A percentile compares a stretch with the other conserved stretches of the same genome.
Conservation (phyloP, 2,797 vertebrate genomes). For the Bradypus variegatus region DNA sequence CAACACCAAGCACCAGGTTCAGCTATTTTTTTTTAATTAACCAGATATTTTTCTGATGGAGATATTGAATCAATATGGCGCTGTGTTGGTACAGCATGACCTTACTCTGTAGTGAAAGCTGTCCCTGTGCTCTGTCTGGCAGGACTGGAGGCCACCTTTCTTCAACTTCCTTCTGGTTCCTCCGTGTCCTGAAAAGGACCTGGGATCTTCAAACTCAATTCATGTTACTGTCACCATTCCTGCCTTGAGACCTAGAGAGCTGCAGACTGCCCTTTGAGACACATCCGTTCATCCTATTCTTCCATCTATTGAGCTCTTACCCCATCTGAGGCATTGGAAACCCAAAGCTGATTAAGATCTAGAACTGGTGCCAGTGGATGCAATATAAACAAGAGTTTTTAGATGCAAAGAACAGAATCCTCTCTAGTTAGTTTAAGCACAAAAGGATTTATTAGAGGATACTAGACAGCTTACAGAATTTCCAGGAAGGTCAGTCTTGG, state of each 20-base stretch:
- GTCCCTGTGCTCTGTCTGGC: background rate
- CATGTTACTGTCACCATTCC: background rate
- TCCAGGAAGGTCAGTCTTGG: background rate
- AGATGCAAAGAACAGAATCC: background rate
- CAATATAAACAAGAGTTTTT: background rate
- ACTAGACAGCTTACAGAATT: background rate
- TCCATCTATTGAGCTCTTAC: background rate
- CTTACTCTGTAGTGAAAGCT: slow-evolving; percentile 8
- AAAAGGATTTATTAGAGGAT: background rate
- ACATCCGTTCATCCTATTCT: background rate
- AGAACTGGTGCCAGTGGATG: background rate
- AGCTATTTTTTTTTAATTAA: slow-evolving; percentile 46
- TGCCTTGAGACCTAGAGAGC: background rate
- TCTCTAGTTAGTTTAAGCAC: background rate
- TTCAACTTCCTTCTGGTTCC: background rate
- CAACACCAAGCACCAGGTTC: background rate
- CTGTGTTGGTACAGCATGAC: background rate
- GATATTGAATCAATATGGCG: slow-evolving; percentile 5
- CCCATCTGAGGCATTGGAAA: background rate
- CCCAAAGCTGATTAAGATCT: background rate
- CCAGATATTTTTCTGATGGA: slow-evolving; percentile 33
- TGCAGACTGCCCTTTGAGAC: background rate
- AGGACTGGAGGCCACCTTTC: background rate
- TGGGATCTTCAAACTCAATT: background rate
- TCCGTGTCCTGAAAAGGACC: background rate